Evolutionary conservation across 1,140 invertebrate species (phyloP).

Genomic region (Drosophila ohnishii): DNA sequence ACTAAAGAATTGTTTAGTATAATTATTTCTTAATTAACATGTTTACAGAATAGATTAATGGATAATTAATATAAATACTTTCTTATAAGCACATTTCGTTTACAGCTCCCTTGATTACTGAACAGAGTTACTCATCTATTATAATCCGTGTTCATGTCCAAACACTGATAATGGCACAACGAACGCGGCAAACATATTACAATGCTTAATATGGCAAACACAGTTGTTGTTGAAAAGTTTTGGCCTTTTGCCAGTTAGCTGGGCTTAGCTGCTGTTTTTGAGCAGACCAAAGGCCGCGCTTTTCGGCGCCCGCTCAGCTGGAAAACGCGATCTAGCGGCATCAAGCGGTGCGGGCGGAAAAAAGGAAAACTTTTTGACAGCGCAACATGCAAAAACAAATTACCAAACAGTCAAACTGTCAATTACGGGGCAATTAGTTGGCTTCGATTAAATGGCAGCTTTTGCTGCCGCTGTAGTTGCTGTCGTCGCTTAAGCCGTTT

Average conservation of each 20-base stretch:
- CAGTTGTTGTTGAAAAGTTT: conserved; percentile 35
- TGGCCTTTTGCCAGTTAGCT: conserved; percentile 23
- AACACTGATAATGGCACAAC: neutral
- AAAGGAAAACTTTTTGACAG: conserved; percentile 70
- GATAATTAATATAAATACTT: too few relatives aligned
- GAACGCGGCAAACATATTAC: conserved; percentile 1
- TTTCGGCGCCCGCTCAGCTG: conserved; percentile 34
- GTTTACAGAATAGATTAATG: too few relatives aligned
- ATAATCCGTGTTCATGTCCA: neutral
- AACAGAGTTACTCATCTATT: neutral
- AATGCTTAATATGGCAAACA: conserved; percentile 11
- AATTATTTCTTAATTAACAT: neutral
- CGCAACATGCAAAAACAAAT: conserved; percentile 78
- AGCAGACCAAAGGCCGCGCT: conserved; percentile 31
- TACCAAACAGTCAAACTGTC: conserved; percentile 75
- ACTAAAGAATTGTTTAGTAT: too few relatives aligned
- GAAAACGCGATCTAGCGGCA: conserved; percentile 24
- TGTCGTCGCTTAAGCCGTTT: conserved; percentile 54
- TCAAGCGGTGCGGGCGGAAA: conserved; percentile 18
- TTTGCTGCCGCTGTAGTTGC: conserved; percentile 38
- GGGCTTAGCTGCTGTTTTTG: conserved; percentile 36
- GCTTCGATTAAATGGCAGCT: conserved; percentile 63
- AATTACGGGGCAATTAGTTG: conserved; percentile 74
- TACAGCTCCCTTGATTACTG: neutral
- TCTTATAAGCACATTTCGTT: neutral